Evolutionary conservation across 2,113 vertebrate genomes (phyloP).

Genomic region (Phainopepla nitens): DNA sequence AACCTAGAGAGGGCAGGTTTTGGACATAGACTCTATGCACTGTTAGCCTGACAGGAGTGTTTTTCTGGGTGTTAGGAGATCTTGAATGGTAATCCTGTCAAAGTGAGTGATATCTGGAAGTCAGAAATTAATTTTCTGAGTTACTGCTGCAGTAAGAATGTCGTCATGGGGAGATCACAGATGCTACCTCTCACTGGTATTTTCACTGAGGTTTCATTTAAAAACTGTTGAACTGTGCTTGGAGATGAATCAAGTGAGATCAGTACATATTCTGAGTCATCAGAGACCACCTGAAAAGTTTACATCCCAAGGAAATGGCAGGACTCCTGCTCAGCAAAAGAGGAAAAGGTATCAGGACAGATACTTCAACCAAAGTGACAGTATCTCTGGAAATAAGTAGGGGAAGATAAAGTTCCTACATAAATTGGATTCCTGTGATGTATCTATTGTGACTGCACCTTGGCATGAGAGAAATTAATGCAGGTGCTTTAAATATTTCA

Average conservation of each 20-base stretch:
- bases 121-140: neutral
- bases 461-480: neutral
- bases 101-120: neutral
- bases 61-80: neutral
- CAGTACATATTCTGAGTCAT: neutral
- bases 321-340: neutral
- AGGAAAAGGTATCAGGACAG: neutral
- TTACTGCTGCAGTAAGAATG: neutral
- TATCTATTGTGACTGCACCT: neutral
- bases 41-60: neutral
- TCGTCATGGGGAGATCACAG: accelerated
- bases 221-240: neutral
- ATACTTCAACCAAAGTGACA: neutral
- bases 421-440: neutral
- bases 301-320: neutral
- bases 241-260: neutral
- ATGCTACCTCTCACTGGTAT: neutral
- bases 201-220: neutral
- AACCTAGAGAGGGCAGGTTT: neutral
- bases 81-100: neutral
- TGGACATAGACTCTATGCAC: neutral
- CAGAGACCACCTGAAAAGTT: neutral
- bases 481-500: neutral
- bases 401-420: neutral
- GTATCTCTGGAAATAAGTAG: neutral